Percentiles rank a stretch among this genome's conserved stretches.
Evolutionary conservation across 37 sponge, comb jelly and placozoan genomes (phyloP).

Genomic region (Tethya wilhelma): DNA sequence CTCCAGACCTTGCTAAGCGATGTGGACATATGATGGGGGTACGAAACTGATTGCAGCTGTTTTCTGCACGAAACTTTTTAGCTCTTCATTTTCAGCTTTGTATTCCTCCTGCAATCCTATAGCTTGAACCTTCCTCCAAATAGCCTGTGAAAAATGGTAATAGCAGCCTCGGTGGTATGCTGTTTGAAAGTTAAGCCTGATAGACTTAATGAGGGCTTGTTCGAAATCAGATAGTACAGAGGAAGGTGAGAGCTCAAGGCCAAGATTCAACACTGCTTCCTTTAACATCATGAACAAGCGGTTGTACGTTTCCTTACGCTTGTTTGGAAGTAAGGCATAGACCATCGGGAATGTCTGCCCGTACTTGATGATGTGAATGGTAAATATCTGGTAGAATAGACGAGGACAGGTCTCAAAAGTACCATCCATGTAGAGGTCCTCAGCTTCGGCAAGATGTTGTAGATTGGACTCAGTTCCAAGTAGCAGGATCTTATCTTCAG

Average conservation of each 20-base stretch:
- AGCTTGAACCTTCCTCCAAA: constrained; percentile 3
- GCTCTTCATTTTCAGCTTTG: background rate
- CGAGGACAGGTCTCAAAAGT: constrained; percentile 9
- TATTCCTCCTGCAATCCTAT: constrained; percentile 4
- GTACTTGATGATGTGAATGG: constrained; percentile 21
- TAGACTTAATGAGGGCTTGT: constrained; percentile 5
- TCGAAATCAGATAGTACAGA: constrained; percentile 3
- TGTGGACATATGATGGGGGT: background rate
- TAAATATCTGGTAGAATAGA: constrained; percentile 19
- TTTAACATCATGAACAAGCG: constrained; percentile 13
- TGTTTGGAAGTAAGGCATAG: constrained; percentile 2
- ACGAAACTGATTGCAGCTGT: background rate
- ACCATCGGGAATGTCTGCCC: constrained; percentile 6
- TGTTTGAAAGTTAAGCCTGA: background rate
- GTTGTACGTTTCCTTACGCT: background rate
- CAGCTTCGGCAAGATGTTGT: constrained; percentile 8
- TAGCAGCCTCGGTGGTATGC: constrained; percentile 10
- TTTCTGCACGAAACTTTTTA: background rate
- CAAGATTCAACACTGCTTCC: constrained; percentile 2
- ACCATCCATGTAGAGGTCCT: constrained; percentile 12
- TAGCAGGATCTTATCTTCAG: constrained; percentile 6
- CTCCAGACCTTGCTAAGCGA: no score
- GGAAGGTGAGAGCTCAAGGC: constrained; percentile 4
- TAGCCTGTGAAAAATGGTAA: constrained; percentile 7
- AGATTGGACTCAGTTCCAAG: constrained; percentile 18